Conservation (phyloP, 2,113 vertebrate genomes). For the Oryzias melastigma region DNA sequence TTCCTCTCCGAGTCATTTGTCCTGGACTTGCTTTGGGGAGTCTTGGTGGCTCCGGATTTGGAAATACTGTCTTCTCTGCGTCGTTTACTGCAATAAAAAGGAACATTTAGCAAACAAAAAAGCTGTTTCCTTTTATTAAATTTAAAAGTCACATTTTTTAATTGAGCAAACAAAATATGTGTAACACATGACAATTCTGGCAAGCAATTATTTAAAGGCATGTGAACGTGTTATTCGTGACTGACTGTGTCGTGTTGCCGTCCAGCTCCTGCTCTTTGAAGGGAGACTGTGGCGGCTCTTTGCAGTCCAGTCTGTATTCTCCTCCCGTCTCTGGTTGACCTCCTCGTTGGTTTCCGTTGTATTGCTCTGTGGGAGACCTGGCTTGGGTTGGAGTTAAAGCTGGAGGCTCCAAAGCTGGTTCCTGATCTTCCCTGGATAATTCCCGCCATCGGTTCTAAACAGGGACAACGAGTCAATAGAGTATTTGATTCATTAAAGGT, state of each 20-base stretch:
- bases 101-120: not conserved
- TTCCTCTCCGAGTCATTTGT: conserved; percentile 91
- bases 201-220: too few species aligned
- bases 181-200: too few species aligned
- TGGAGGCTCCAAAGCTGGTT: conserved; percentile 76
- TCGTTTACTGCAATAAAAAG: conserved; percentile 76
- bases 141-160: not conserved
- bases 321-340: conserved; percentile 68
- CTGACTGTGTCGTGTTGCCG: conserved; percentile 81
- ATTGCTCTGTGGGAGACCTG: conserved; percentile 73
- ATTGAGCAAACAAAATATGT: too few species aligned
- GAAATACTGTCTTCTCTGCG: conserved; percentile 88
- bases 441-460: conserved; percentile 84
- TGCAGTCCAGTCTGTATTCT: conserved; percentile 71
- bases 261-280: conserved; percentile 80
- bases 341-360: conserved; percentile 78
- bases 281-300: conserved; percentile 63
- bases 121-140: not conserved
- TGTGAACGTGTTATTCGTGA: too few species aligned
- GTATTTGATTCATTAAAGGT: not conserved
- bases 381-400: conserved; percentile 50
- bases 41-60: conserved; percentile 77
- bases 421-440: conserved; percentile 87
- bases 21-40: conserved; percentile 86
- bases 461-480: not conserved